A percentile compares a stretch with the other conserved stretches of the same genome.
Conservation (phyloP, 2,888 invertebrate species). For the Mermis nigrescens region DNA sequence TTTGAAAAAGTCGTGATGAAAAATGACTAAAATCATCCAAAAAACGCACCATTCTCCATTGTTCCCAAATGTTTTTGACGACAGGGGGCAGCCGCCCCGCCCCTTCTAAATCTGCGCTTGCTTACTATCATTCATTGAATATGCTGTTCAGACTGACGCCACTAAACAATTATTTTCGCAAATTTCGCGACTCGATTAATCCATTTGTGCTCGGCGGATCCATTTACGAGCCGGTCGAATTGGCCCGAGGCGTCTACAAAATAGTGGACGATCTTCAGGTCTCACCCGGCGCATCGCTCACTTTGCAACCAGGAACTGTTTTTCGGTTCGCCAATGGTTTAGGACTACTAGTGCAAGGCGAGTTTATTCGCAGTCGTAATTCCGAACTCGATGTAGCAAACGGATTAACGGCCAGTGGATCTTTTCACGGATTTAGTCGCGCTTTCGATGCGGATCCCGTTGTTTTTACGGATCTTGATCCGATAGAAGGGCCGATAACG, state of each 20-base stretch:
- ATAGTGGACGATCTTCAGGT: constrained; percentile 86
- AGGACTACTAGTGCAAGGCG: constrained; percentile 87
- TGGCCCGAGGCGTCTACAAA: constrained; percentile 53
- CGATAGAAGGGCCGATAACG: constrained; percentile 16
- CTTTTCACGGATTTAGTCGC: background rate
- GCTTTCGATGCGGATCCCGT: constrained; percentile 14
- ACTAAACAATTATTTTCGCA: constrained; percentile 22
- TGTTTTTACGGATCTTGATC: constrained; percentile 23
- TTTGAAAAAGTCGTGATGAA: too few species aligned
- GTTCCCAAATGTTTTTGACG: too few species aligned
- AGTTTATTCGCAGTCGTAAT: constrained; percentile 37
- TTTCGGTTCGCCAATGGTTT: constrained; percentile 68
- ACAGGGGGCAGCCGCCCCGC: too few species aligned
- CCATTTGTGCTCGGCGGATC: constrained; percentile 55
- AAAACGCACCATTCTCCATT: too few species aligned
- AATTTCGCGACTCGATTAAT: constrained; percentile 28
- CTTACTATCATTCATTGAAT: too few species aligned
- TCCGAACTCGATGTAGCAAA: too few species aligned
- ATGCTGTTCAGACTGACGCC: constrained; percentile 48
- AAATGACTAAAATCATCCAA: too few species aligned
- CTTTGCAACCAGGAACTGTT: constrained; percentile 66
- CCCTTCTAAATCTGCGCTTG: too few species aligned
- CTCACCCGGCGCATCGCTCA: constrained; percentile 70
- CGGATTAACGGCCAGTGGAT: too few species aligned
- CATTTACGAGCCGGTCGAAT: constrained; percentile 55